Conservation (phyloP, 2,888 invertebrate species). For the Rhorus exstirpatorius region DNA sequence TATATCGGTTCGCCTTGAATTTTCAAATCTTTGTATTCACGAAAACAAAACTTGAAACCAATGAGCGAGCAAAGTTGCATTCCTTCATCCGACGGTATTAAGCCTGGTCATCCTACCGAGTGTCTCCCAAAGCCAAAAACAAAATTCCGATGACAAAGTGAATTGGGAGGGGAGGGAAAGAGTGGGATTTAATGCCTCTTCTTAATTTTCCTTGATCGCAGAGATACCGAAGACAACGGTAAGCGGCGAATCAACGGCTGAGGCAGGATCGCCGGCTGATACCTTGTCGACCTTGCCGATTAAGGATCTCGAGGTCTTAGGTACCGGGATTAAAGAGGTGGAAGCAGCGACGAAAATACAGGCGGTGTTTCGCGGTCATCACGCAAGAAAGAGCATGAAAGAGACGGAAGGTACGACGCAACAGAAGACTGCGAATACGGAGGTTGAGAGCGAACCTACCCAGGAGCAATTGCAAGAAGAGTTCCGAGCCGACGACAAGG, state of each 20-base stretch:
- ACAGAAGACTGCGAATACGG: constrained; percentile 84
- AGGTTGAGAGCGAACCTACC: constrained; percentile 87
- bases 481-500: constrained; percentile 93
- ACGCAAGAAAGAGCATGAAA: constrained; percentile 92
- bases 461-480: constrained; percentile 92
- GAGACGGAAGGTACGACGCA: constrained; percentile 86
- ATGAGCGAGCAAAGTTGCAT: too few relatives aligned
- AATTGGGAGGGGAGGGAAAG: too few relatives aligned
- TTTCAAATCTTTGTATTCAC: too few relatives aligned
- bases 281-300: constrained; percentile 27
- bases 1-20: too few relatives aligned
- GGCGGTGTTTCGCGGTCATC: constrained; percentile 94
- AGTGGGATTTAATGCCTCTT: too few relatives aligned
- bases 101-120: too few relatives aligned
- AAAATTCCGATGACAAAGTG: too few relatives aligned
- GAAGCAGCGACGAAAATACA: constrained; percentile 95
- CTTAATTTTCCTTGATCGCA: too few relatives aligned
- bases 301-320: constrained; percentile 19
- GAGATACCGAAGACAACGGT: constrained; percentile 73
- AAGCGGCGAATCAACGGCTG: constrained; percentile 56
- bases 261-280: constrained; percentile 59
- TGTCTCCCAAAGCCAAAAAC: too few relatives aligned
- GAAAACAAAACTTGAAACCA: too few relatives aligned
- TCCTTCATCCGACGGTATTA: too few relatives aligned
- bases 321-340: constrained; percentile 64